A percentile compares a stretch with the other conserved stretches of the same genome.
phyloP scores from a whole-genome alignment of 35 echinoderm and acorn worm genomes.

The Amphiura filiformis region DNA sequence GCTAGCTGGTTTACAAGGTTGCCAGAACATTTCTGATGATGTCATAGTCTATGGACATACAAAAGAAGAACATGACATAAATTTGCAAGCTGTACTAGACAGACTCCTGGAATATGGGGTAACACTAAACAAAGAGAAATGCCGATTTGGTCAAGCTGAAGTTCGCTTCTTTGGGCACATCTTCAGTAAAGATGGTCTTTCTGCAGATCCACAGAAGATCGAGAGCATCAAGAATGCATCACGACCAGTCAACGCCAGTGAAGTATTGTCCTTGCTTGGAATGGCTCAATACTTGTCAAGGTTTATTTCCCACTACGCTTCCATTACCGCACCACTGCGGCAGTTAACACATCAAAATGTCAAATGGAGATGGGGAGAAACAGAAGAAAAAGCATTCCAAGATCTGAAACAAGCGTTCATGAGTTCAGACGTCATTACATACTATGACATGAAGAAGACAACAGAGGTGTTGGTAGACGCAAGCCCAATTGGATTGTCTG shows the following conservation, averaged over 20 bases:
- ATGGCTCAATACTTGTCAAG: slow-evolving; percentile 36
- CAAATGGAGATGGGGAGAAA: slow-evolving; percentile 36
- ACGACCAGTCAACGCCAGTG: slow-evolving; percentile 22
- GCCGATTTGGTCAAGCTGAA: slow-evolving; percentile 38
- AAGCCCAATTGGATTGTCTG: slow-evolving; percentile 52
- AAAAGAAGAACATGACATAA: slow-evolving; percentile 38
- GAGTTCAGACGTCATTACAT: slow-evolving; percentile 51
- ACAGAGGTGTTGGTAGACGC: slow-evolving; percentile 63
- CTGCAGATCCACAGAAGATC: slow-evolving; percentile 35
- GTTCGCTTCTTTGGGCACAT: slow-evolving; percentile 58
- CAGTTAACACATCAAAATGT: slow-evolving; percentile 48
- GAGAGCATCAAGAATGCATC: not conserved
- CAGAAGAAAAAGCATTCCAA: slow-evolving; percentile 12
- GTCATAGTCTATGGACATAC: slow-evolving; percentile 61
- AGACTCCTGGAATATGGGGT: slow-evolving; percentile 37
- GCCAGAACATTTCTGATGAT: slow-evolving; percentile 68
- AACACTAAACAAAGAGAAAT: slow-evolving; percentile 50
- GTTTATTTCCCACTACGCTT: slow-evolving; percentile 48
- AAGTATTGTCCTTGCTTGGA: slow-evolving; percentile 56
- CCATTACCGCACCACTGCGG: slow-evolving; percentile 38
- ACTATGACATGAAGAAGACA: slow-evolving; percentile 45
- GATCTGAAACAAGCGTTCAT: slow-evolving; percentile 36
- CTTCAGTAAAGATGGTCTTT: slow-evolving; percentile 44
- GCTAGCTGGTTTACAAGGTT: slow-evolving; percentile 47
- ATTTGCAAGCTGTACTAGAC: slow-evolving; percentile 48